Evolutionary conservation across 2,113 vertebrate genomes (phyloP), one percentile per base, ranked within the genome.

Genomic region (Atherinomorus stipes): DNA sequence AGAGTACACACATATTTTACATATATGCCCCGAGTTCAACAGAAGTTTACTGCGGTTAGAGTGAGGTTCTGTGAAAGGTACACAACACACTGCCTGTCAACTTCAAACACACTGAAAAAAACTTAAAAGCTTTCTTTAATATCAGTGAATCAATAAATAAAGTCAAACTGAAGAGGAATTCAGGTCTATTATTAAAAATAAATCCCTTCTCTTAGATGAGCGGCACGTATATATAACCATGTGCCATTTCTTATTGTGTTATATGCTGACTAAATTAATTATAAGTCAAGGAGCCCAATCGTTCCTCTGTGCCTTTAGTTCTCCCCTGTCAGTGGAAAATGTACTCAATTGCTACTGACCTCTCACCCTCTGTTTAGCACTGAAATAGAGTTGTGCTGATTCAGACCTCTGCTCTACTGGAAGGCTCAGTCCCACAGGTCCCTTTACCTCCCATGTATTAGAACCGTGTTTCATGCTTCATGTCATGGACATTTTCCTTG

Each of bases 391-490:
- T 37, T 44, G 56, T 62, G 50, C 71, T 56, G 51, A 76, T 63
- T 78, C 59, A 69, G 67, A 61, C 38, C 59, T n/a, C 64, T 58
- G 64, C 57, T 66, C 58, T 10, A 49, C 64, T 68, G 64, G 47
- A 56, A n/a, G 2, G 50, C 50, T 71, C n/a, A 11, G 71, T 72
- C 88, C 60, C 69, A 4, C 49, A 44, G 76, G 76, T 58, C 64
- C 76, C 78, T 75, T 86, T 87, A 88, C 53, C 66, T 71, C 69
- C 71, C 65, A 71, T 60, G n/a, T 59, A 56, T 75, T 25, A 58
- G 19, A 74, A 51, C 31, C 53, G 21, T 7, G 5, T 42, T 53
- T 81, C 23, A 42, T 40, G 74, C 68, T 74, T 56, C 31, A 1
- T 34, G 82, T 69, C 68, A 47, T 51, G 38, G 52, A 70, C 57